phyloP scores from a whole-genome alignment of 2,113 vertebrate genomes.

The Gobio gobio region DNA sequence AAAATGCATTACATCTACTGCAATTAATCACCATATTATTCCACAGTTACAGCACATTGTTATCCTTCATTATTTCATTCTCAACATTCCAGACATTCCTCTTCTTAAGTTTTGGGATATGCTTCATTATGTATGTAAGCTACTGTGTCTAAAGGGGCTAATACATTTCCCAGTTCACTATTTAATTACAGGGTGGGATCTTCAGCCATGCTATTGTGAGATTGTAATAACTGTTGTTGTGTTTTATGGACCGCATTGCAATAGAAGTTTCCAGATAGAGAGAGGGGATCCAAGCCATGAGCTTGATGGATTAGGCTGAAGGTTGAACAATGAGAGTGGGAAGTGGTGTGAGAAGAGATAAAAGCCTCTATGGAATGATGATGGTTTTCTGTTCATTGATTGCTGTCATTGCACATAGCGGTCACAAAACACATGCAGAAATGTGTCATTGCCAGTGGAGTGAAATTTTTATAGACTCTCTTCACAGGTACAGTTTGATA shows the following conservation, averaged over 20 bases:
- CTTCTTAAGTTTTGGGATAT: neutral
- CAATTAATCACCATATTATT: conserved; percentile 12
- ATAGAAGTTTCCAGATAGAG: conserved; percentile 9
- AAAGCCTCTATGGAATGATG: conserved; percentile 37
- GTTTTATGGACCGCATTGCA: conserved; percentile 26
- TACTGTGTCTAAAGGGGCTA: conserved; percentile 27
- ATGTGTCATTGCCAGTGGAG: neutral
- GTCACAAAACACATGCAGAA: neutral
- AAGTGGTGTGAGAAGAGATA: conserved; percentile 40
- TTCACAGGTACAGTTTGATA: neutral
- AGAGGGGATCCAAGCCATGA: conserved; percentile 1
- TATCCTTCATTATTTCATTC: conserved; percentile 15
- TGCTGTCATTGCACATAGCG: conserved; percentile 19
- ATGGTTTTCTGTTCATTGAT: conserved; percentile 40
- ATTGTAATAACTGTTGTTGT: conserved; percentile 22
- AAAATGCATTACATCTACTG: neutral
- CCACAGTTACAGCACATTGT: neutral
- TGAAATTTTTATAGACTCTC: neutral
- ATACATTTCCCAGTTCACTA: conserved; percentile 44
- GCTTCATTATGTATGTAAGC: neutral
- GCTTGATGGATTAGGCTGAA: conserved; percentile 46
- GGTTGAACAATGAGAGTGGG: conserved; percentile 29
- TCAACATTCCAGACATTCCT: neutral
- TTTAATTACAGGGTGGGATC: conserved; percentile 47
- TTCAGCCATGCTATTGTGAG: conserved; percentile 22